phyloP scores from a whole-genome alignment of 2,113 vertebrate genomes.

The Glaucidium brasilianum region DNA sequence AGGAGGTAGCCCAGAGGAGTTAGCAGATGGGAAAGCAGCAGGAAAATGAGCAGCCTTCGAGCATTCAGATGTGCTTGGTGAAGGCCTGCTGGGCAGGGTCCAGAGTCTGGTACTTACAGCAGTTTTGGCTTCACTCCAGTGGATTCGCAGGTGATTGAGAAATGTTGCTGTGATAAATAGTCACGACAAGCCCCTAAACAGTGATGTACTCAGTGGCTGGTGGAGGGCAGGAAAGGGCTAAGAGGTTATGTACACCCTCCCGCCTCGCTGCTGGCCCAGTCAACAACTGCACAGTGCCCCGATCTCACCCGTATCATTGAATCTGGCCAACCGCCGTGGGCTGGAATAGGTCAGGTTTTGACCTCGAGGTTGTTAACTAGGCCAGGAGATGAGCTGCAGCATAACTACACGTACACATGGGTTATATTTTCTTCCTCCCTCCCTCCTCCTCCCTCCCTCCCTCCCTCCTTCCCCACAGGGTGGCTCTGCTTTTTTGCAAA shows the following conservation, averaged over 20 bases:
- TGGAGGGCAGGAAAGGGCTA: background rate
- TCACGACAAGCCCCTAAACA: background rate
- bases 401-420: rapidly evolving
- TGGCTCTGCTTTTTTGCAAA: background rate
- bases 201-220: background rate
- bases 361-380: background rate
- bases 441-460: background rate
- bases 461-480: background rate
- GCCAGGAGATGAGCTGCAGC: background rate
- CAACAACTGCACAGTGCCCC: rapidly evolving
- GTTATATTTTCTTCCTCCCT: background rate
- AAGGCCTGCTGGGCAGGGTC: background rate
- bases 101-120: background rate
- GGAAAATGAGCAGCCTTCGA: background rate
- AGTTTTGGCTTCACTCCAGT: background rate
- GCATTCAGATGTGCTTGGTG: background rate
- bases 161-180: background rate
- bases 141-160: background rate
- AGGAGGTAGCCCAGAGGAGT: background rate
- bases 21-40: background rate
- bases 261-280: background rate
- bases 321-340: rapidly evolving
- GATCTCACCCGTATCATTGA: rapidly evolving
- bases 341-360: background rate
- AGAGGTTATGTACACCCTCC: background rate